Evolutionary conservation across 2,888 invertebrate species (phyloP), one percentile per base, ranked within the genome.

Genomic region (Melanostoma scalare): DNA sequence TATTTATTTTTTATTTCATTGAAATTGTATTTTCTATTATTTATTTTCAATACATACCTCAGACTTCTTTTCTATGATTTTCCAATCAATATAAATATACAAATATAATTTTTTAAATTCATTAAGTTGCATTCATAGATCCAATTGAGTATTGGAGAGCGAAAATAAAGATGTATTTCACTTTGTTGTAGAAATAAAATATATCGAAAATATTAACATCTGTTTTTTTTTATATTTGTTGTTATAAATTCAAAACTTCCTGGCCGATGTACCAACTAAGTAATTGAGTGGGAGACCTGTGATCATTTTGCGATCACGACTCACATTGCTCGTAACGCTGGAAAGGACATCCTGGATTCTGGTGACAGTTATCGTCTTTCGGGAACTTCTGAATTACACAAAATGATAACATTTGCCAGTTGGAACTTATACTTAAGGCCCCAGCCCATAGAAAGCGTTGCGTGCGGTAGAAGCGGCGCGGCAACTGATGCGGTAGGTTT

Each of bases 111-210:
- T 67, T 60, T 68, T 60, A 35, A 65, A 67, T 61, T 40, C 60
- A 46, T 46, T 52, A 20, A 20, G 33, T 60, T 60, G 35, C 8
- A 36, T 61, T 35, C 5, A 63, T 33, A n/a, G 44, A 58, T 53
- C 20, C 58, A 60, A 42, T 68, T 4, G 20, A 48, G 75, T 52
- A 63, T 63, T 74, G 30, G 40, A 10, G 35, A 33, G 44, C 38
- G 42, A 36, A 56, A 6, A 53, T 61, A 61, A 79, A 74, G 52
- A 58, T 75, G 74, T 75, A 80, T 69, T 80, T 75, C 63, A 58
- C 44, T 75, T 80, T 75, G 56, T 75, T 75, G 80, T 75, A 65
- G 63, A 75, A 69, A 80, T 75, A 80, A 75, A 74, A 58, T 58
- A 53, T 56, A 56, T 61, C 38, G n/a, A 63, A 50, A 68, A 50